phyloP scores from a whole-genome alignment of 2,797 vertebrate species.

The Petrocephalus sullivani region DNA sequence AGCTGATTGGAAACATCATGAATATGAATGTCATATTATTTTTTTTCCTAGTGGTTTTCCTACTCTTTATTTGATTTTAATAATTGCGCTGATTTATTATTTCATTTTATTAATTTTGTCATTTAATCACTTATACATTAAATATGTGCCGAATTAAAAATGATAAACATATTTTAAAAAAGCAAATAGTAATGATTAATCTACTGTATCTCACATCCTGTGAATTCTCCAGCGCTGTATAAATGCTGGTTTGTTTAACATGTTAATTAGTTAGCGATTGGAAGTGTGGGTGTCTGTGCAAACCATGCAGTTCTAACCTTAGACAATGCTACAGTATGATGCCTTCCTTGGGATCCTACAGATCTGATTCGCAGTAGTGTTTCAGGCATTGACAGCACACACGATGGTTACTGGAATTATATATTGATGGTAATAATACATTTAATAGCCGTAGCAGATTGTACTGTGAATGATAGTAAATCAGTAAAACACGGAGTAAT shows the following conservation, averaged over 20 bases:
- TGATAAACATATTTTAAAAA: not conserved
- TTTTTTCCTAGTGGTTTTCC: not conserved
- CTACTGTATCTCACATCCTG: not conserved
- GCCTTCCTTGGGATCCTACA: not conserved
- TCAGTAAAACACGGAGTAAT: not conserved
- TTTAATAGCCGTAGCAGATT: not conserved
- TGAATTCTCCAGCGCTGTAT: not conserved
- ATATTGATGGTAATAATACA: not conserved
- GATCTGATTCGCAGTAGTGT: not conserved
- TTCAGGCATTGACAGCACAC: not conserved
- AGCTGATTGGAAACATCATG: not conserved
- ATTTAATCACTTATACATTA: not conserved
- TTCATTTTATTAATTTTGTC: not conserved
- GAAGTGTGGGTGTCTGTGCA: not conserved
- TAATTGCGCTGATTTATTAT: not conserved
- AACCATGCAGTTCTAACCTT: slow-evolving; percentile 1
- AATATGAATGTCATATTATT: not conserved
- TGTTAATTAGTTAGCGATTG: slow-evolving; percentile 2
- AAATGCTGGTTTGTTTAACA: slow-evolving; percentile 3
- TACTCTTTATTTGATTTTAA: not conserved
- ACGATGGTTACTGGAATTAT: not conserved
- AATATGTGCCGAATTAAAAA: not conserved
- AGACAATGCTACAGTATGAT: not conserved
- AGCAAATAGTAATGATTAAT: not conserved
- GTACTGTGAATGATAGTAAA: not conserved